Percentiles rank a stretch among this genome's conserved stretches.
Conservation (phyloP, 1,140 invertebrate species). For the Drosophila rufa region DNA sequence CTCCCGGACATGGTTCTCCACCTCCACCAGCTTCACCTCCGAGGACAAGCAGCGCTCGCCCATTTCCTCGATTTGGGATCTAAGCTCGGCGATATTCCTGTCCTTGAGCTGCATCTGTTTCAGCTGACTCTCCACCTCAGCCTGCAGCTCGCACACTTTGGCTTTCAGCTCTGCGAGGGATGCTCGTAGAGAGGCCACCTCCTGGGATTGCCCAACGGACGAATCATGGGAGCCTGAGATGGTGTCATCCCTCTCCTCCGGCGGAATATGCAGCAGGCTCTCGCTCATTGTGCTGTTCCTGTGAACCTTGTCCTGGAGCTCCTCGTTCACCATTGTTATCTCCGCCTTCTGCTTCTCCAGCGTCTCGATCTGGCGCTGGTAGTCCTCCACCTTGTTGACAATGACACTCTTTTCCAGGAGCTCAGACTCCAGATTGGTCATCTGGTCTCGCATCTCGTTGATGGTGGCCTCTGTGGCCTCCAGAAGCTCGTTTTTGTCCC, state of each 20-base stretch:
- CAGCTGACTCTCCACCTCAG: conserved; percentile 21
- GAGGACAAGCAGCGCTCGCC: conserved; percentile 49
- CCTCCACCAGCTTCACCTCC: conserved; percentile 51
- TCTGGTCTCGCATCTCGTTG: conserved; percentile 69
- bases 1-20: conserved; percentile 22
- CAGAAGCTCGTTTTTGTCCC: conserved; percentile 55
- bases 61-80: conserved; percentile 46
- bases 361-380: conserved; percentile 68
- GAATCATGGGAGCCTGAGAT: background rate
- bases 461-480: conserved; percentile 58
- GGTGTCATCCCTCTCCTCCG: background rate
- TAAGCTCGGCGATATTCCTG: conserved; percentile 19
- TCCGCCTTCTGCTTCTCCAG: conserved; percentile 73
- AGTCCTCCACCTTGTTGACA: conserved; percentile 64
- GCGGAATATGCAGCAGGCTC: conserved; percentile 8
- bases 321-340: conserved; percentile 71
- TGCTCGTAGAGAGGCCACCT: conserved; percentile 2
- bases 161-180: conserved; percentile 9
- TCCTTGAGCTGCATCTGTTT: conserved; percentile 37
- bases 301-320: conserved; percentile 67
- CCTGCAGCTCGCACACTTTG: conserved; percentile 37
- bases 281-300: conserved; percentile 64
- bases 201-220: background rate
- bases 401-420: conserved; percentile 73
- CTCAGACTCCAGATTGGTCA: conserved; percentile 55